These are phyloP conservation scores for Crematogaster levior DNA, from an alignment of 2,888 invertebrate species.

Conservation along the genomic window DNA sequence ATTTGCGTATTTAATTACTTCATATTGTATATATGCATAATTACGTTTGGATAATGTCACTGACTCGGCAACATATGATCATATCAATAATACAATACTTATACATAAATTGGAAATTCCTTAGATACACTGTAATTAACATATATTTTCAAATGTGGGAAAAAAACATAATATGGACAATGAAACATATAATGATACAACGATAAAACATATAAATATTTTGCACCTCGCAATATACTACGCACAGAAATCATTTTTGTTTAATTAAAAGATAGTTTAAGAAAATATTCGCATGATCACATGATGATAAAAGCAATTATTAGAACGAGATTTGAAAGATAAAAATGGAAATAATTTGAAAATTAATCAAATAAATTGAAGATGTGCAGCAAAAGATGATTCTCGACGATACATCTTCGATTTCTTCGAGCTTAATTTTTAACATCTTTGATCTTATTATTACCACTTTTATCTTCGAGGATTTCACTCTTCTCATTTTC, in stretches of 20 bases:
- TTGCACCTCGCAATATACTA: background rate
- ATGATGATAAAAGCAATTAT: background rate
- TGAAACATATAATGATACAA: background rate
- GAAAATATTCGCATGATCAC: background rate
- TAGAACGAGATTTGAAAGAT: background rate
- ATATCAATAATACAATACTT: background rate
- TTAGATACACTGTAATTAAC: slow-evolving; percentile 4
- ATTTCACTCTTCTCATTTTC: slow-evolving; percentile 85
- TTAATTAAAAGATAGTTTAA: background rate
- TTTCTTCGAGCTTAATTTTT: slow-evolving; percentile 78
- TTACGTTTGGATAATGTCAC: slow-evolving; percentile 1
- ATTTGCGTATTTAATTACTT: slow-evolving; percentile 15
- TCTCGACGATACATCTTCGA: slow-evolving; percentile 62
- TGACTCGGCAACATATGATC: background rate
- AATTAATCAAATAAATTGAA: slow-evolving; percentile 10
- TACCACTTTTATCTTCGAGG: slow-evolving; percentile 84
- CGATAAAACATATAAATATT: too few relatives aligned
- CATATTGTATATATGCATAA: background rate
- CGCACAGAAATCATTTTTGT: background rate
- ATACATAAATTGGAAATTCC: slow-evolving; percentile 17
- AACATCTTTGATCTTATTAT: slow-evolving; percentile 79
- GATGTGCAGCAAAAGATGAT: background rate
- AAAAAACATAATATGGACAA: background rate
- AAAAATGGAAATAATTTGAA: background rate
- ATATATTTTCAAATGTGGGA: background rate